phyloP scores from a whole-genome alignment of 2,888 invertebrate species.

The Drosophila falleni region DNA sequence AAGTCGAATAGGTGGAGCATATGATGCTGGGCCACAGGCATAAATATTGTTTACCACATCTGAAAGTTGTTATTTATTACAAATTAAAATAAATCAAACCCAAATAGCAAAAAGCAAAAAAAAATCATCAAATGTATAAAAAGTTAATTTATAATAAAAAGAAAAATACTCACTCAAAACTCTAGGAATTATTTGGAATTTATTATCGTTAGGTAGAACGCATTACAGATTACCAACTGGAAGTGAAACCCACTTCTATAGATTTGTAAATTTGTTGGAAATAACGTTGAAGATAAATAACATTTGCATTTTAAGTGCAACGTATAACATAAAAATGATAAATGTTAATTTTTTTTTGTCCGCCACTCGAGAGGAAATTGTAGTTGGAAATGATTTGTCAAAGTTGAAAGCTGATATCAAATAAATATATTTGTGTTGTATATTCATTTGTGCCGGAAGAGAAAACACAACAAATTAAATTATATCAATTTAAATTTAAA shows the following conservation, averaged over 20 bases:
- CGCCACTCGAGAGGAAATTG: conserved; percentile 57
- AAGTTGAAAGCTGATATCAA: conserved; percentile 49
- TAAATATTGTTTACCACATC: conserved; percentile 71
- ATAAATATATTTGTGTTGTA: conserved; percentile 13
- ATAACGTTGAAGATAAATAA: conserved; percentile 23
- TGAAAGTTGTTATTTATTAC: conserved; percentile 79
- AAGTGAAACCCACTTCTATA: not conserved
- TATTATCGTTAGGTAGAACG: not conserved
- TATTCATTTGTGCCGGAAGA: conserved; percentile 55
- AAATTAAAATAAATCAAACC: conserved; percentile 81
- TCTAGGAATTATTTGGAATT: not conserved
- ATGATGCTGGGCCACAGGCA: conserved; percentile 45
- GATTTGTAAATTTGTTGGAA: conserved; percentile 6
- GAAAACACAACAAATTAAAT: conserved; percentile 65
- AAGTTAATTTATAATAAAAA: conserved; percentile 2
- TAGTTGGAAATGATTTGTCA: conserved; percentile 78
- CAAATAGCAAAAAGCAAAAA: conserved; percentile 40
- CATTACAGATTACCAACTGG: not conserved
- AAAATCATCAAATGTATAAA: conserved; percentile 8
- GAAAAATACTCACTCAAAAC: not conserved
- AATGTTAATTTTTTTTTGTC: conserved; percentile 73
- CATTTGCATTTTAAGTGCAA: conserved; percentile 74
- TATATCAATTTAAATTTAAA: conserved; percentile 55
- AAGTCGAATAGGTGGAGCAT: conserved; percentile 43
- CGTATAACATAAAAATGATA: conserved; percentile 65